Conservation (phyloP, 2,797 vertebrate genomes). For the Dallia pectoralis region DNA sequence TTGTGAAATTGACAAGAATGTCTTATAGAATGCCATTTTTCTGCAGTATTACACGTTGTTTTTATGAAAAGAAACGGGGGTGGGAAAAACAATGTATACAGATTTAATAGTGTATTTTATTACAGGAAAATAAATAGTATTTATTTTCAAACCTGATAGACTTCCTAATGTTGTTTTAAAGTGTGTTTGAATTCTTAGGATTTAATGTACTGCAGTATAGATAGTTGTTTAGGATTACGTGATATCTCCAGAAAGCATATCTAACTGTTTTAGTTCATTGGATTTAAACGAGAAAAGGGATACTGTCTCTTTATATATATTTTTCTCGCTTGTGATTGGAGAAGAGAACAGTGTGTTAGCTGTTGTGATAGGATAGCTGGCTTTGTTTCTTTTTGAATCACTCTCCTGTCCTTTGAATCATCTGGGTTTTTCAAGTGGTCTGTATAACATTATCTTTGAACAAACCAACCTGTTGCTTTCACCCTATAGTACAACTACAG, state of each 20-base stretch:
- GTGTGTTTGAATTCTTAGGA: slow-evolving; percentile 44
- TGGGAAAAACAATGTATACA: slow-evolving; percentile 61
- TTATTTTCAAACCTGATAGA: slow-evolving; percentile 69
- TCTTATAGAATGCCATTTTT: slow-evolving; percentile 64
- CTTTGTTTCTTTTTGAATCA: slow-evolving; percentile 75
- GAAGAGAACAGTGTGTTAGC: slow-evolving; percentile 65
- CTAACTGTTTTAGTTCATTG: slow-evolving; percentile 32
- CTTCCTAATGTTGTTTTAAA: slow-evolving; percentile 58
- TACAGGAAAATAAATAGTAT: slow-evolving; percentile 69
- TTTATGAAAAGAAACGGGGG: slow-evolving; percentile 52
- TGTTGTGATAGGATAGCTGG: slow-evolving; percentile 71
- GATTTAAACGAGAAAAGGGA: slow-evolving; percentile 67
- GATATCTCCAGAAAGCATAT: slow-evolving; percentile 35
- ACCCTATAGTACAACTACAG: slow-evolving; percentile 68
- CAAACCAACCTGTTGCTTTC: slow-evolving; percentile 71
- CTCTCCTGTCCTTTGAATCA: slow-evolving; percentile 72
- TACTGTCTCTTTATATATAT: slow-evolving; percentile 88
- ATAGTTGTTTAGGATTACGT: slow-evolving; percentile 44
- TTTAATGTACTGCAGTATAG: slow-evolving; percentile 58
- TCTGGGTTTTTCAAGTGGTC: slow-evolving; percentile 79
- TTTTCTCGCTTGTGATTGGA: slow-evolving; percentile 66
- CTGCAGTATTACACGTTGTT: slow-evolving; percentile 67
- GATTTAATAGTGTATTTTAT: slow-evolving; percentile 81
- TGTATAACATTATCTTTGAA: slow-evolving; percentile 73
- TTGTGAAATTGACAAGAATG: slow-evolving; percentile 87